Conservation (phyloP, 1,140 invertebrate species). For the Coptotermes formosanus region DNA sequence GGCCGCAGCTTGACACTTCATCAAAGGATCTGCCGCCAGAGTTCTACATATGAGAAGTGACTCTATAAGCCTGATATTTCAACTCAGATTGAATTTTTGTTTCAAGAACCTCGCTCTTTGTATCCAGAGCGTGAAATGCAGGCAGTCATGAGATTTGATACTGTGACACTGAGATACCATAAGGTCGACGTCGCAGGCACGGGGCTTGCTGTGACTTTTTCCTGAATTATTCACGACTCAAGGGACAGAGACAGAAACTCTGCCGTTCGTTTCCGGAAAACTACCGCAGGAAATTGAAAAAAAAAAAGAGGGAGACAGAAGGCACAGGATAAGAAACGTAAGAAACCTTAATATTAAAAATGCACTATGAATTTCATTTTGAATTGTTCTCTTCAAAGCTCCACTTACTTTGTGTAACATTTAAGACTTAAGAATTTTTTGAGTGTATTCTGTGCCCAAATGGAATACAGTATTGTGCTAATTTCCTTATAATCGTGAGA, state of each 20-base stretch:
- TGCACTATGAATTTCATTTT: not conserved
- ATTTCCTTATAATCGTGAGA: no score
- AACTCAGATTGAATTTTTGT: not conserved
- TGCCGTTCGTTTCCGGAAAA: slow-evolving; percentile 4
- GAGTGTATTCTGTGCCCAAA: no score
- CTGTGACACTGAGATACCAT: not conserved
- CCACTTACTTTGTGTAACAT: not conserved
- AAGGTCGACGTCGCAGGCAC: not conserved
- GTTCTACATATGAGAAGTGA: no score
- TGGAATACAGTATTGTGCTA: no score
- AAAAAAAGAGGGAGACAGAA: not conserved
- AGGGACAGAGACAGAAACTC: not conserved
- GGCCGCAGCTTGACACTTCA: no score
- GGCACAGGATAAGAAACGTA: not conserved
- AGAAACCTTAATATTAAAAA: slow-evolving; percentile 18
- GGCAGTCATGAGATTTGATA: slow-evolving; percentile 10
- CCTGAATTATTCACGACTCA: slow-evolving; percentile 8
- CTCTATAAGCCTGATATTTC: not conserved
- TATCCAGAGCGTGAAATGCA: not conserved
- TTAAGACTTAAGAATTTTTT: not conserved
- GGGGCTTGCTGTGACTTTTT: not conserved
- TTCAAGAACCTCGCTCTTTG: no score
- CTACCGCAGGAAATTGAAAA: slow-evolving; percentile 9
- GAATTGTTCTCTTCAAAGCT: not conserved
- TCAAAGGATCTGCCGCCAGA: no score